Evolutionary conservation across 2,888 invertebrate species (phyloP).

Genomic region (Portevinia maculata): DNA sequence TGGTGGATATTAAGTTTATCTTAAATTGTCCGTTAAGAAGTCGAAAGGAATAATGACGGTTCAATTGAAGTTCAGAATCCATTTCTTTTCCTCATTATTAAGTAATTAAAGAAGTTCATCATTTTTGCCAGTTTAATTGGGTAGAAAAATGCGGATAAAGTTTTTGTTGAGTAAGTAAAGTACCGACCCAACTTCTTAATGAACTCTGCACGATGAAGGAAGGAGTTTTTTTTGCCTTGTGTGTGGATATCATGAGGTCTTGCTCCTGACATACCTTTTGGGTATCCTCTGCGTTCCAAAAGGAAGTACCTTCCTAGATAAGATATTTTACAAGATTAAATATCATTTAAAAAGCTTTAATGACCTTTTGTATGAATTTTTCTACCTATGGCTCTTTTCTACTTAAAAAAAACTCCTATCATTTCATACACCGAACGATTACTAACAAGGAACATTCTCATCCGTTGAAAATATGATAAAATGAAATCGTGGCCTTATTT

Average conservation of each 20-base stretch:
- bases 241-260: no score
- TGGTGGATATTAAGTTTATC: slow-evolving; percentile 26
- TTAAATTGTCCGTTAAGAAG: slow-evolving; percentile 15
- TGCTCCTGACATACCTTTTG: no score
- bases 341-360: no score
- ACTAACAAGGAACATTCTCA: background rate
- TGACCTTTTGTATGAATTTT: no score
- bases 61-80: slow-evolving; percentile 36
- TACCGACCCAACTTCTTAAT: no score
- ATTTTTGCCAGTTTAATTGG: slow-evolving; percentile 28
- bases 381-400: no score
- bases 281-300: no score
- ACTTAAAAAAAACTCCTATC: no score
- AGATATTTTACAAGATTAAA: no score
- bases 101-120: slow-evolving; percentile 58
- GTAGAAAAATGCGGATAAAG: background rate
- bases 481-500: slow-evolving; percentile 3
- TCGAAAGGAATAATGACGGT: slow-evolving; percentile 2
- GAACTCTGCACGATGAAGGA: no score
- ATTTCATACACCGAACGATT: slow-evolving; percentile 1
- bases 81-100: slow-evolving; percentile 18
- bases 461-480: background rate
- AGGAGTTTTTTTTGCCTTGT: no score
- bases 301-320: no score
- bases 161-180: background rate